Conservation (phyloP, 92 coral and sea anemone genomes). For the Hydrozoanthus gracilis region DNA sequence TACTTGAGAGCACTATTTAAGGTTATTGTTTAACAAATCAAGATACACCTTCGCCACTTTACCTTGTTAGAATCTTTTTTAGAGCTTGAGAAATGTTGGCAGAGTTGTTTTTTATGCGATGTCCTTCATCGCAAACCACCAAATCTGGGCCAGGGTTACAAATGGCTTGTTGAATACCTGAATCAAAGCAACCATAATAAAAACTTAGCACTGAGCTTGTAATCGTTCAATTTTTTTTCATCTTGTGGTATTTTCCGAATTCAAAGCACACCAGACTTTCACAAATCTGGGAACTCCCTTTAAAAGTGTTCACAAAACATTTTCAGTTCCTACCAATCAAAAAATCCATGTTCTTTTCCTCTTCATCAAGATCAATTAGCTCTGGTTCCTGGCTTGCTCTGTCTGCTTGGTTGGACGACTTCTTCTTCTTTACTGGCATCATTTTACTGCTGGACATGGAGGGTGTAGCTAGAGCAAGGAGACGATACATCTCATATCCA, state of each 20-base stretch:
- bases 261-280: too few species aligned
- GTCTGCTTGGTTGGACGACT: conserved; percentile 43
- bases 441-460: conserved; percentile 87
- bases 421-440: conserved; percentile 84
- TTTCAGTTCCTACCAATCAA: conserved; percentile 69
- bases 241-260: too few species aligned
- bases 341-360: conserved; percentile 94
- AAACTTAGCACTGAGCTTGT: neutral
- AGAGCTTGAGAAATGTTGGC: conserved; percentile 93
- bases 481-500: conserved; percentile 94
- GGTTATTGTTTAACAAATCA: too few species aligned
- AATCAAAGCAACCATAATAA: neutral
- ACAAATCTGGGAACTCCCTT: too few species aligned
- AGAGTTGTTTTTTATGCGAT: conserved; percentile 90
- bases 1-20: too few species aligned
- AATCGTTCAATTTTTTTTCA: too few species aligned
- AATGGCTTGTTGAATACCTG: conserved; percentile 86
- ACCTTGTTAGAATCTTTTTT: conserved; percentile 91
- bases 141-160: conserved; percentile 96
- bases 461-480: conserved; percentile 84
- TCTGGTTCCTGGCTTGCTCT: conserved; percentile 75
- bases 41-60: neutral
- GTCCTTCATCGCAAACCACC: conserved; percentile 96
- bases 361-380: conserved; percentile 93
- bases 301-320: neutral